These are phyloP conservation scores for Astreopora myriophthalma DNA, from an alignment of 64 coral and sea anemone species.

Conservation along the genomic window DNA sequence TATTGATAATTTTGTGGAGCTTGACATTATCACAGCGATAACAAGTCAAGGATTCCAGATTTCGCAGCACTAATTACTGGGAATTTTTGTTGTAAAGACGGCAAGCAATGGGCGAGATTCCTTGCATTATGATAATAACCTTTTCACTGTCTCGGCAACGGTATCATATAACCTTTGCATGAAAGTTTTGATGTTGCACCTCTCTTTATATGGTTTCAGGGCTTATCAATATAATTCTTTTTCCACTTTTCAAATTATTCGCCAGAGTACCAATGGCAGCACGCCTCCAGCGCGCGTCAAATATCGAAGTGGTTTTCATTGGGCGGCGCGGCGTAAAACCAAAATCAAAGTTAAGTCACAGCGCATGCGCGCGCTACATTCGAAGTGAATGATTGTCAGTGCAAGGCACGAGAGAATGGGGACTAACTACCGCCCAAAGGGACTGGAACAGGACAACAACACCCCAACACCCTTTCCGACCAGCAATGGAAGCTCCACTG, in stretches of 20 bases:
- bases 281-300: too few species aligned
- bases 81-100: background rate
- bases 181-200: background rate
- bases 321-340: too few species aligned
- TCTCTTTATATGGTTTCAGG: background rate
- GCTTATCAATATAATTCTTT: background rate
- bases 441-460: too few species aligned
- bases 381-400: too few species aligned
- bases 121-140: background rate
- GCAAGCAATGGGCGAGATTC: background rate
- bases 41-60: background rate
- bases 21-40: background rate
- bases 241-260: background rate
- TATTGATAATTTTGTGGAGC: background rate
- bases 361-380: too few species aligned
- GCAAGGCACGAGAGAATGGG: too few species aligned
- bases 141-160: background rate
- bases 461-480: too few species aligned
- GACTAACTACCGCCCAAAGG: too few species aligned
- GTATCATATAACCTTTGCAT: background rate
- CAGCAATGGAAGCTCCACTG: too few species aligned
- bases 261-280: too few species aligned
- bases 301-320: too few species aligned
- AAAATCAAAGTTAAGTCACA: too few species aligned
- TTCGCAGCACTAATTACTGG: background rate